A percentile compares a stretch with the other conserved stretches of the same genome.
phyloP scores from a whole-genome alignment of 2,888 invertebrate species.

The Automeris io region DNA sequence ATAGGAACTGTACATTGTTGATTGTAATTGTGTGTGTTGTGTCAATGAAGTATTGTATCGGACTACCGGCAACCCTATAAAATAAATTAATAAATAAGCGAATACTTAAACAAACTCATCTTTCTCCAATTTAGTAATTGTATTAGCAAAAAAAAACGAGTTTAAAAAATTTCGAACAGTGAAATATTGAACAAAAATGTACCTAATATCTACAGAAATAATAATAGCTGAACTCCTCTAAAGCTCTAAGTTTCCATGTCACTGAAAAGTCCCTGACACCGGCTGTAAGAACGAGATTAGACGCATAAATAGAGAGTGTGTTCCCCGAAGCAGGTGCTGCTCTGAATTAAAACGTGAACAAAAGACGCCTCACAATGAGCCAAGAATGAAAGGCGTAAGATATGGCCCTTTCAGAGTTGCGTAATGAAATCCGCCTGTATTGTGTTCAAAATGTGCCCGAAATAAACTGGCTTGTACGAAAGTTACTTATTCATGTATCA shows the following conservation, averaged over 20 bases:
- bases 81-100: too few species aligned
- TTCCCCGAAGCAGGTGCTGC: constrained; percentile 23
- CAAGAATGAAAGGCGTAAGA: constrained; percentile 29
- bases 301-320: constrained; percentile 11
- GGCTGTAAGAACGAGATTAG: constrained; percentile 21
- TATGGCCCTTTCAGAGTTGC: constrained; percentile 21
- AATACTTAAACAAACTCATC: too few species aligned
- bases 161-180: too few species aligned
- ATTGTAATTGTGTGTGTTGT: too few species aligned
- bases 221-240: too few species aligned
- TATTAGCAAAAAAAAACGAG: too few species aligned
- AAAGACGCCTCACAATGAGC: constrained; percentile 31
- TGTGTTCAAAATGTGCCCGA: constrained; percentile 6
- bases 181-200: too few species aligned
- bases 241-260: constrained; percentile 6
- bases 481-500: constrained; percentile 3
- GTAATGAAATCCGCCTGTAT: constrained; percentile 28
- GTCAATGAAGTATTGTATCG: too few species aligned
- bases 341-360: constrained; percentile 36
- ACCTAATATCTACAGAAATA: too few species aligned
- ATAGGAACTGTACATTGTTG: too few species aligned
- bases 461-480: constrained; percentile 1
- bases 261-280: constrained; percentile 5
- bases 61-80: too few species aligned
- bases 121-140: too few species aligned